Base-by-base conservation (phyloP, 2,888 invertebrate genomes). In the Polia nebulosa region DNA sequence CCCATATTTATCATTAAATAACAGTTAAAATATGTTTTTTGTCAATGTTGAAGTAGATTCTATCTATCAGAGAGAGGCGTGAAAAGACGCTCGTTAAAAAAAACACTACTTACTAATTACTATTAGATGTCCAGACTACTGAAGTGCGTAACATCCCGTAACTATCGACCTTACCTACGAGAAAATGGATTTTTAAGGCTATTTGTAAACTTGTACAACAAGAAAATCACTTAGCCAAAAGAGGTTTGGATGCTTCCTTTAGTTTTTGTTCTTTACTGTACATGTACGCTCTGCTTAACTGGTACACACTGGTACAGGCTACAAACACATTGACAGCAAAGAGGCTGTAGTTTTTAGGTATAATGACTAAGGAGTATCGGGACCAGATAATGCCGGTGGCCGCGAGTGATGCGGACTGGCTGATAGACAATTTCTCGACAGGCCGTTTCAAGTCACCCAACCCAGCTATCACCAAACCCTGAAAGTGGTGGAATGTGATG, bases 281-380 rank as follows among this genome's bases (percentile, higher is more conserved):
- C 95, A 86, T 96, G 29, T 96, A 73, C n/a, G 97, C 98, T 88
- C 99, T 96, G 45, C 95, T 91, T 22, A 99, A 93, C 93, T 99
- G 99, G 85, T 98, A 98, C 0, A 98, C 75, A 82, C 98, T 99
- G 5, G 99, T 99, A 3, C 96, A 85, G 3, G 97, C 99, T n/a
- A 99, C 99, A 94, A 99, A 99, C 8, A 99, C 96, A 94, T 99
- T 99, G 9, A 99, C 99, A 82, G 98, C 97, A 90, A 99, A 99
- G 9, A 99, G 96, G 85, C 98, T 97, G 93, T 98, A 99, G 93
- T 99, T 99, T 95, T 99, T 99, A 0, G 99, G 99, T 85, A 97
- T 98, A 88, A 99, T 99, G 29, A 99, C 99, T 36, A 99, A 94
- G 0, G 99, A 99, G 91, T 99, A 97, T 76, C 99, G 97, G 13